Percentiles rank a stretch among this genome's conserved stretches.
Evolutionary conservation across 2,888 invertebrate species (phyloP).

Genomic region (Megamerina dolium): DNA sequence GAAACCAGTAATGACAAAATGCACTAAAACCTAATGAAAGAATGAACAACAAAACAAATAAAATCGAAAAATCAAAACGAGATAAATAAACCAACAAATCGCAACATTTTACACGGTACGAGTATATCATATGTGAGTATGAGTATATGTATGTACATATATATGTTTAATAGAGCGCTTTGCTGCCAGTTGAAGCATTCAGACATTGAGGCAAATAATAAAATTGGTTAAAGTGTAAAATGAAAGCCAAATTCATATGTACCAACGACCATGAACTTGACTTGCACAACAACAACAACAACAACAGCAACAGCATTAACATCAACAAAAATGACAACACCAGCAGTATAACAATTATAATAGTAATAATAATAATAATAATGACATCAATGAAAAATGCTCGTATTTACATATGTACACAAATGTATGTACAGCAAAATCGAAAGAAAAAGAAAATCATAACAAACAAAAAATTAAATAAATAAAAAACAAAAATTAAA

Average conservation of each 20-base stretch:
- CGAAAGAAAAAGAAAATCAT: not conserved
- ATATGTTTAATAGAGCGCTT: too few relatives aligned
- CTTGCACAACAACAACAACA: conserved; percentile 12
- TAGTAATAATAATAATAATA: conserved; percentile 1
- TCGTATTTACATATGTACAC: not conserved
- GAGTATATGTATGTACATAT: not conserved
- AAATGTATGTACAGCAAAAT: not conserved
- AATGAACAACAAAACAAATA: too few relatives aligned
- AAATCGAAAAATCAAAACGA: too few relatives aligned
- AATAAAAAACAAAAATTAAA: not conserved
- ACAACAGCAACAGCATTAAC: conserved; percentile 4
- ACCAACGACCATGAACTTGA: conserved; percentile 15
- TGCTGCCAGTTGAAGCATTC: too few relatives aligned
- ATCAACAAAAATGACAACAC: conserved; percentile 12
- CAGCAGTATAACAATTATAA: too few relatives aligned
- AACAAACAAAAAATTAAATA: too few relatives aligned
- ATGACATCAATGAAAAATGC: not conserved
- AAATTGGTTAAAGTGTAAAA: not conserved
- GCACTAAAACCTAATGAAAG: too few relatives aligned
- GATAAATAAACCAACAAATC: too few relatives aligned
- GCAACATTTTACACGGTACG: too few relatives aligned
- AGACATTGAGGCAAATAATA: too few relatives aligned
- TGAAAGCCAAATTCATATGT: not conserved
- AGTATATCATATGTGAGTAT: not conserved
- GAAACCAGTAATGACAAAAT: too few relatives aligned